Evolutionary conservation across 2,113 vertebrate genomes (phyloP).

Genomic region (Echinops telfairi): DNA sequence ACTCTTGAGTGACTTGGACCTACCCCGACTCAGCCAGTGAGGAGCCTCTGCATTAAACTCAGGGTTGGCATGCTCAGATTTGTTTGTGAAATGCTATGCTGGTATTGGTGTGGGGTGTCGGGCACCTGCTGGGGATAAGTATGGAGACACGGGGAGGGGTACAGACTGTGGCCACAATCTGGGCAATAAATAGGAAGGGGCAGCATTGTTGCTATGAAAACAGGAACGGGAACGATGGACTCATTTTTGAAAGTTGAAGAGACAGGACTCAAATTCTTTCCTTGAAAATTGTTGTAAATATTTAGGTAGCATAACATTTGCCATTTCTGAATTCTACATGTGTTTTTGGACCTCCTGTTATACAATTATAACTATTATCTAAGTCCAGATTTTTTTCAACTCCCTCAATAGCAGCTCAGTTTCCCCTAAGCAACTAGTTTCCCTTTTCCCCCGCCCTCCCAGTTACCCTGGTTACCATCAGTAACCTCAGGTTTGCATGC

Average conservation of each 20-base stretch:
- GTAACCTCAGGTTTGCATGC: background rate
- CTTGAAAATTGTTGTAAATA: background rate
- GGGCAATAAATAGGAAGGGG: background rate
- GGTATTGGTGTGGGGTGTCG: background rate
- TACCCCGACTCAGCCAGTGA: background rate
- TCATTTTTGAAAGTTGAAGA: background rate
- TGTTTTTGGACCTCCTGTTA: background rate
- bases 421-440: too few relatives aligned
- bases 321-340: background rate
- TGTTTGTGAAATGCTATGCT: background rate
- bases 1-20: background rate
- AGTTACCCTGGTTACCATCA: background rate
- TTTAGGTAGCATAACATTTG: background rate
- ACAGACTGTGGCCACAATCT: rapidly evolving
- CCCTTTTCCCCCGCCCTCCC: background rate
- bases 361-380: background rate
- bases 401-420: too few relatives aligned
- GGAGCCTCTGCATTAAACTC: background rate
- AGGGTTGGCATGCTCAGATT: background rate
- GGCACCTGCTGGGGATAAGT: background rate
- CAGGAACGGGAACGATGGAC: rapidly evolving
- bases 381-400: too few relatives aligned
- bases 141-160: background rate
- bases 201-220: background rate
- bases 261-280: background rate